Evolutionary conservation across 2,113 vertebrate genomes (phyloP), one percentile per base, ranked within the genome.

Genomic region (Phalacrocorax brasilianus): DNA sequence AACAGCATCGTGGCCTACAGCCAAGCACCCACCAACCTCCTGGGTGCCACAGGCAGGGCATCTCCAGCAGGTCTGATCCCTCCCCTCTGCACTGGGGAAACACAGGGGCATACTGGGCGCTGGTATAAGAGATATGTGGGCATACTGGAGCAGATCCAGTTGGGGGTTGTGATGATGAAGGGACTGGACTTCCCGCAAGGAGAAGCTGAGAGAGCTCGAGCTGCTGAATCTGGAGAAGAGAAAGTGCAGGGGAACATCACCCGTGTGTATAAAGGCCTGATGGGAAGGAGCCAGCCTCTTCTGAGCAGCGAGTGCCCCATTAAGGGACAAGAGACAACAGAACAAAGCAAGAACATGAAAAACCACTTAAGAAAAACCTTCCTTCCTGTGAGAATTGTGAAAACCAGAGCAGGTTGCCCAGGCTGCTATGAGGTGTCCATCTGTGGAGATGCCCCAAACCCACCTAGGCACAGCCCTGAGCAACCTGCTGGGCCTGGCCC

Each of bases 1-100:
- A 56, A 30, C 72, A 61, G 16, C 1, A 0, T 27, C 0, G 1
- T 0, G 1, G 52, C 47, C 32, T n/a, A 21, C 3, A 1, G 45
- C 33, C n/a, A 42, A 72, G 38, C 1, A 44, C 71, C 58, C 58
- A 23, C 33, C 5, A 2, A 32, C 5, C 38, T 44, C 23, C 59
- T 4, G 8, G n/a, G 22, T 11, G 33, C 49, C 4, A 1, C 0
- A 9, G 53, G 52, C 53, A 63, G 32, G 63, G 32, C 22, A 40
- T 3, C 44, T n/a, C 32, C 70, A 5, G 20, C 52, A 50, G 45
- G 20, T 19, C 49, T 7, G 18, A 56, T 5, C 35, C 61, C 28
- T 74, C 9, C 20, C 35, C 38, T 56, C 38, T 5, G 38, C 52
- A 14, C 50, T 5, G 27, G 33, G 16, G 38, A 38, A 50, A 20